Evolutionary conservation across 2,113 vertebrate genomes (phyloP).

Genomic region (Gnathonemus echidnorhynchus): DNA sequence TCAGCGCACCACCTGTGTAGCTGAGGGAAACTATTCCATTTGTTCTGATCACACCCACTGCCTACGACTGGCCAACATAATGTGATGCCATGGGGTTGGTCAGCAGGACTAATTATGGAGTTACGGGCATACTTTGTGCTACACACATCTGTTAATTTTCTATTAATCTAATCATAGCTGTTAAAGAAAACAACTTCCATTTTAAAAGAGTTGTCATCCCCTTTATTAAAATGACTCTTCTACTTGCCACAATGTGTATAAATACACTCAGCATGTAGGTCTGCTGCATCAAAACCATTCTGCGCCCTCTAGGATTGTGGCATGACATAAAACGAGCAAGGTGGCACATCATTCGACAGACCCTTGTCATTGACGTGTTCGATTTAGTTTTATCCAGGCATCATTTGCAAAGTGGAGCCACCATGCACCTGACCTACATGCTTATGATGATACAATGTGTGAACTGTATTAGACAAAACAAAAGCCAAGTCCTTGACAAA

Average conservation of each 20-base stretch:
- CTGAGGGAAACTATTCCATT: not conserved
- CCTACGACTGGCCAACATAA: not conserved
- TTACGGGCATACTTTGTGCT: not conserved
- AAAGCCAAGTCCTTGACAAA: not conserved
- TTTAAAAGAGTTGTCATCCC: not conserved
- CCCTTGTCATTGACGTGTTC: not conserved
- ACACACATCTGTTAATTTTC: not conserved
- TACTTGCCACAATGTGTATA: not conserved
- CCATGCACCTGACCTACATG: not conserved
- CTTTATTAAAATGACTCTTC: not conserved
- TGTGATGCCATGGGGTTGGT: not conserved
- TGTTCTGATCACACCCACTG: not conserved
- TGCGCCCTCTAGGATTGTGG: not conserved
- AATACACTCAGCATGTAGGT: not conserved
- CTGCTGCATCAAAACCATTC: not conserved
- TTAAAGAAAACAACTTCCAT: not conserved
- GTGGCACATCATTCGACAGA: not conserved
- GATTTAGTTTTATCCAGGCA: not conserved
- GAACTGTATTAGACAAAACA: not conserved
- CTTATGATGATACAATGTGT: not conserved
- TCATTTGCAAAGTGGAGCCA: not conserved
- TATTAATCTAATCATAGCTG: not conserved
- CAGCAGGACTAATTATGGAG: not conserved
- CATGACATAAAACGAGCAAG: not conserved
- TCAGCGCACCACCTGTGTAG: not conserved